Evolutionary conservation across 2,113 vertebrate genomes (phyloP), one percentile per base, ranked within the genome.

Genomic region (Collichthys lucidus): DNA sequence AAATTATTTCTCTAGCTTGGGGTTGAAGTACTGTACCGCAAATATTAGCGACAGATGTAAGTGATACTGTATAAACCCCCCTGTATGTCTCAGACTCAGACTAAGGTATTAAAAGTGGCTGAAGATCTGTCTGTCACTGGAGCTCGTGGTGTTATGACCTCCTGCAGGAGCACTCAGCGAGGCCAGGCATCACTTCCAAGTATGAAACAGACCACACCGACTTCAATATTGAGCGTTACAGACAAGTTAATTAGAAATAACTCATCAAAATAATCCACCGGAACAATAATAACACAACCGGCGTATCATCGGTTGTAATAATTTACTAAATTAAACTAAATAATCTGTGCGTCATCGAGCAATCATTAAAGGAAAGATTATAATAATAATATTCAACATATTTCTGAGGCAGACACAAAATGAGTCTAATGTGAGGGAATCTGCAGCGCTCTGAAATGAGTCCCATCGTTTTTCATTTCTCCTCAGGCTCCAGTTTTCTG

Each of bases 401-500:
- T 72, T 74, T 68, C 55, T 49, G 49, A n/a, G 59, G 74, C 68
- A 47, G 60, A 80, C 52, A 74, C 55, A 60, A 77, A 72, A 80
- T 73, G 6, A 57, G 50, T 71, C 56, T 79, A 63, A 65, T 60
- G 19, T 61, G 56, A 61, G 70, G 57, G 53, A 71, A 56, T 55
- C 47, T 79, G 69, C 16, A 66, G 82, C 67, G 22, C 19, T 9
- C 55, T 77, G 24, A 79, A 76, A 85, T 60, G 56, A 75, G 0
- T 71, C 61, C 65, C 69, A 73, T 15, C 35, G 62, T 80, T 80
- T 71, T 73, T 80, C 61, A 75, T 82, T 77, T 66, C 47, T 85
- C 71, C 62, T 83, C 56, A 17, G 60, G 74, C 84, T 88, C 73
- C 26, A 66, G 59, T 85, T 88, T 60, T 86, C 73, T 86, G 79